These are phyloP conservation scores for Catocala sponsa DNA, from an alignment of 2,888 invertebrate genomes.

Conservation along the genomic window DNA sequence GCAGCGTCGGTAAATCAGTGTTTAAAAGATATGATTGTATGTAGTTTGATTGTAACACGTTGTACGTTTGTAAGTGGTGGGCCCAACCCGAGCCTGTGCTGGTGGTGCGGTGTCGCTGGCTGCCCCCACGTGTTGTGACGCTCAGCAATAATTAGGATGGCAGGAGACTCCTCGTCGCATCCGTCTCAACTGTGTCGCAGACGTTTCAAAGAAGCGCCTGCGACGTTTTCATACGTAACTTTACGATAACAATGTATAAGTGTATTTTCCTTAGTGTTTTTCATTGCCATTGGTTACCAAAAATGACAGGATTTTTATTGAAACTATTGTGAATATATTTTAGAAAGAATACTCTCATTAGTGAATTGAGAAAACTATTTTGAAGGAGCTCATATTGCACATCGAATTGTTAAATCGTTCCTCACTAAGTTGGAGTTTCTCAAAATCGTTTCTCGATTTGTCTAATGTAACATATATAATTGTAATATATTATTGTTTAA, in stretches of 20 bases:
- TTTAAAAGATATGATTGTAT: slow-evolving; percentile 33
- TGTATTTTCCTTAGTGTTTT: slow-evolving; percentile 80
- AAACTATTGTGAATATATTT: slow-evolving; percentile 85
- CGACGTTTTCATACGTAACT: slow-evolving; percentile 81
- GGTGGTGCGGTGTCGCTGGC: slow-evolving; percentile 10
- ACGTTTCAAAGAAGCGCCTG: slow-evolving; percentile 75
- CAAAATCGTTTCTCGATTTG: slow-evolving; percentile 79
- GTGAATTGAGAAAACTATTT: slow-evolving; percentile 76
- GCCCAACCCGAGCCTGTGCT: slow-evolving; percentile 54
- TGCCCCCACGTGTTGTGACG: slow-evolving; percentile 68
- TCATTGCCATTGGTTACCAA: slow-evolving; percentile 88
- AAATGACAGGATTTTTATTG: slow-evolving; percentile 86
- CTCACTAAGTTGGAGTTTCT: slow-evolving; percentile 73
- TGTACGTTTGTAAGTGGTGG: slow-evolving; percentile 61
- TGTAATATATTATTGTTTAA: slow-evolving; percentile 88
- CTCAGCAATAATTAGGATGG: slow-evolving; percentile 78
- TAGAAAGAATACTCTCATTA: slow-evolving; percentile 81
- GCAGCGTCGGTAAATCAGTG: slow-evolving; percentile 28
- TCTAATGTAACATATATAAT: slow-evolving; percentile 83
- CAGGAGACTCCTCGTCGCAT: slow-evolving; percentile 63
- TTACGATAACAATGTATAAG: slow-evolving; percentile 73
- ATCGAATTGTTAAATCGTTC: slow-evolving; percentile 86
- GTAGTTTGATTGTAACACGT: slow-evolving; percentile 60
- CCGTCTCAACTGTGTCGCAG: slow-evolving; percentile 71
- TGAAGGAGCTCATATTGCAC: slow-evolving; percentile 76